A percentile compares a stretch with the other conserved stretches of the same genome.
Conservation (phyloP, 2,113 vertebrate genomes). For the Lampris megalopsis region DNA sequence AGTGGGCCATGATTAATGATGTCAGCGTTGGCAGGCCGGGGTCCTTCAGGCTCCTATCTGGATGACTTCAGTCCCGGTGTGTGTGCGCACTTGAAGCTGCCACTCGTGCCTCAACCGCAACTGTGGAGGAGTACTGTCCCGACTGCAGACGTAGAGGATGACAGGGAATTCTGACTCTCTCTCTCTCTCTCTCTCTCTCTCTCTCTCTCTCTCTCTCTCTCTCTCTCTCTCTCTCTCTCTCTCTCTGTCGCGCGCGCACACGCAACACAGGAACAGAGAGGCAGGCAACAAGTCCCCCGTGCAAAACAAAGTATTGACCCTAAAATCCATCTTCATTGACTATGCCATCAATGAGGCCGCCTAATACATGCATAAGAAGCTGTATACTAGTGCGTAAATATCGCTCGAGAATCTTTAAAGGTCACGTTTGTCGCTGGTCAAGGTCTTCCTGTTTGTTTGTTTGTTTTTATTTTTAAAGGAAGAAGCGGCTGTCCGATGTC, state of each 20-base stretch:
- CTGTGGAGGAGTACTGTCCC: neutral
- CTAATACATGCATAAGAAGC: constrained; percentile 71
- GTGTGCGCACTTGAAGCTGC: constrained; percentile 78
- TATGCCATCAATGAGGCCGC: constrained; percentile 58
- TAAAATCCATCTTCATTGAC: constrained; percentile 73
- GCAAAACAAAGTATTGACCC: constrained; percentile 68
- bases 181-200: constrained; percentile 15
- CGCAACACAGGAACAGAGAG: constrained; percentile 24
- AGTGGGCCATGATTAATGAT: constrained; percentile 91
- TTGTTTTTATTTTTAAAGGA: neutral
- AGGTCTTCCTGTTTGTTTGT: constrained; percentile 13
- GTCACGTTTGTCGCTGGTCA: constrained; percentile 52
- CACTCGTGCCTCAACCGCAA: constrained; percentile 73
- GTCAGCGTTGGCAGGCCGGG: constrained; percentile 72
- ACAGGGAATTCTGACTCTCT: no score
- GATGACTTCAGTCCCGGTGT: constrained; percentile 81
- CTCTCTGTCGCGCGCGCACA: neutral
- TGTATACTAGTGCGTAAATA: constrained; percentile 73
- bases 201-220: constrained; percentile 3
- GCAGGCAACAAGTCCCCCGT: constrained; percentile 74
- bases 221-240: constrained; percentile 21
- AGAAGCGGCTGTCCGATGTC: neutral
- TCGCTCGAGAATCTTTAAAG: constrained; percentile 50
- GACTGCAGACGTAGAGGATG: no score
- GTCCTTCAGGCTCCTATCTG: constrained; percentile 77